Evolutionary conservation across 2,797 vertebrate genomes (phyloP).

Genomic region (Diplodus puntazzo): DNA sequence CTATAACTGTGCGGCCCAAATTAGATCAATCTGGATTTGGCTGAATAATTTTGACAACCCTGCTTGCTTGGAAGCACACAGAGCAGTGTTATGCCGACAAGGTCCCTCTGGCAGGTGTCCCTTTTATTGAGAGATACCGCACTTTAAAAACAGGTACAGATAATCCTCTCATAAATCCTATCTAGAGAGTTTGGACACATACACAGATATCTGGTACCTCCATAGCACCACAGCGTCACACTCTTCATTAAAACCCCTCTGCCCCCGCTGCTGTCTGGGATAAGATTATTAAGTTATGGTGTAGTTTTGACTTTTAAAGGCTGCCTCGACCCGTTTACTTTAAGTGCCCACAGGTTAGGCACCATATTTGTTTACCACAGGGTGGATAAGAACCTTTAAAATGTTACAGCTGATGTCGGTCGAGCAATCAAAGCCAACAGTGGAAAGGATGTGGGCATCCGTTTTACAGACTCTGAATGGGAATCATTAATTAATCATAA

Average conservation of each 20-base stretch:
- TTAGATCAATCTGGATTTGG: conserved; percentile 15
- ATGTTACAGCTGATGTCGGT: neutral
- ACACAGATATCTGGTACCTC: neutral
- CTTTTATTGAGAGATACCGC: conserved; percentile 5
- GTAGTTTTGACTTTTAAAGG: neutral
- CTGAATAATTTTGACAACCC: neutral
- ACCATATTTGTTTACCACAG: neutral
- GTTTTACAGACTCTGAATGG: neutral
- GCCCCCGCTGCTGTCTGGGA: neutral
- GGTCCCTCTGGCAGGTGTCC: neutral
- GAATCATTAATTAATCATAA: neutral
- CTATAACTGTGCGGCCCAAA: neutral
- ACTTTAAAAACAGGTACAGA: conserved; percentile 7
- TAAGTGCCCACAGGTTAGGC: neutral
- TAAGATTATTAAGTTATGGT: neutral
- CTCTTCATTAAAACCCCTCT: neutral
- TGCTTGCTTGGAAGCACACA: neutral
- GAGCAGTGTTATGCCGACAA: neutral
- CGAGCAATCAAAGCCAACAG: neutral
- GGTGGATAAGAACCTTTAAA: neutral
- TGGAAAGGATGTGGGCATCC: neutral
- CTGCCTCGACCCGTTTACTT: too few species aligned
- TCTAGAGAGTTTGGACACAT: conserved; percentile 3
- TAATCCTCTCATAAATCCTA: conserved; percentile 15
- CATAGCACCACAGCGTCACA: neutral